phyloP scores from a whole-genome alignment of 64 coral and sea anemone genomes.

The Stichodactyla helianthus region DNA sequence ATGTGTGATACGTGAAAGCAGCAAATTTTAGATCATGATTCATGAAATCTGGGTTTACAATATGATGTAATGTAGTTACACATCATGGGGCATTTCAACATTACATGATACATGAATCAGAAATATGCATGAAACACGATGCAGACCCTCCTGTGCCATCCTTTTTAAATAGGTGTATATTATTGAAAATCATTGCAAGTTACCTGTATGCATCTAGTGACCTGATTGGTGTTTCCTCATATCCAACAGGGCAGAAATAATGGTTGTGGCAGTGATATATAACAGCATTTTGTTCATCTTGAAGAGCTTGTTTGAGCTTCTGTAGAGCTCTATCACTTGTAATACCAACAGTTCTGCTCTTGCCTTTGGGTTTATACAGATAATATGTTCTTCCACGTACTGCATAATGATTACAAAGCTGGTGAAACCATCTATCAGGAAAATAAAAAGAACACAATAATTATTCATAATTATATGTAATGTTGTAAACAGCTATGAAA shows the following conservation, averaged over 20 bases:
- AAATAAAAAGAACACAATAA: neutral
- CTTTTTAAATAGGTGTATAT: no score
- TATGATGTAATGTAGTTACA: no score
- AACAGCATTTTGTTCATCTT: conserved; percentile 60
- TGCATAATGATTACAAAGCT: conserved; percentile 59
- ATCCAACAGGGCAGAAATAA: conserved; percentile 90
- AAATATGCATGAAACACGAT: no score
- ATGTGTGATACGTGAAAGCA: no score
- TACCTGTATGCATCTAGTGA: conserved; percentile 79
- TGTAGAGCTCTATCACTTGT: conserved; percentile 58
- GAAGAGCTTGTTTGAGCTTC: conserved; percentile 64
- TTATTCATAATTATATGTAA: no score
- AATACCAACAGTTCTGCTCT: conserved; percentile 52
- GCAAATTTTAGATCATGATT: neutral
- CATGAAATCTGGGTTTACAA: neutral
- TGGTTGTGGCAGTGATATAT: conserved; percentile 93
- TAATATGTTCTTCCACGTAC: conserved; percentile 66
- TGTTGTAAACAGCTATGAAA: no score
- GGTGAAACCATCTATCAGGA: conserved; percentile 66
- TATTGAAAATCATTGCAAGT: neutral
- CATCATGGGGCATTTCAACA: no score
- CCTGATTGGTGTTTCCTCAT: conserved; percentile 76
- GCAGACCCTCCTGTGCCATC: no score
- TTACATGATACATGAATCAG: no score
- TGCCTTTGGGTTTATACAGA: conserved; percentile 76